A percentile compares a stretch with the other conserved stretches of the same genome.
Evolutionary conservation across 2,888 invertebrate species (phyloP).

Genomic region (Idaea dimidiata): DNA sequence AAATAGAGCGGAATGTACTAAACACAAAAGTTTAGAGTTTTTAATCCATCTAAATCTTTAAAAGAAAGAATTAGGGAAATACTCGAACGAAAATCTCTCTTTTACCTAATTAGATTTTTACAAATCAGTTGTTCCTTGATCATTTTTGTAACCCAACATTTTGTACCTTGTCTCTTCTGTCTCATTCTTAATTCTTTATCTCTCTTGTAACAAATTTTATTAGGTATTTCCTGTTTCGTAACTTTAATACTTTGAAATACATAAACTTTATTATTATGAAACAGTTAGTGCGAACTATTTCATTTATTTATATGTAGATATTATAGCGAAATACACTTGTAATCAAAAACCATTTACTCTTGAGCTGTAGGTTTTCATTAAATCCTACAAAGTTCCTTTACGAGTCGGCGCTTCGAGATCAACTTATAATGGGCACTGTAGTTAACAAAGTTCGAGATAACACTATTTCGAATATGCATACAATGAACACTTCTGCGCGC

Average conservation of each 20-base stretch:
- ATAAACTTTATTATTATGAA: neutral
- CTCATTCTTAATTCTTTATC: no score
- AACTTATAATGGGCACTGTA: conserved; percentile 25
- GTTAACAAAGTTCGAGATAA: conserved; percentile 31
- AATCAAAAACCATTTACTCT: neutral
- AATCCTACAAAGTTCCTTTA: conserved; percentile 17
- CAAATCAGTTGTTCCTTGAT: no score
- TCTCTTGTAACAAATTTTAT: no score
- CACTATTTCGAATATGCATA: conserved; percentile 41
- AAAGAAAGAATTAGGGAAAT: no score
- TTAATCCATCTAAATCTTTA: no score
- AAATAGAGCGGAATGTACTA: no score
- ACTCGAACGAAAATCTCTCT: no score
- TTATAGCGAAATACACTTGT: neutral
- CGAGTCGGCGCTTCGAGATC: conserved; percentile 15
- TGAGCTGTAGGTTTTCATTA: conserved; percentile 15
- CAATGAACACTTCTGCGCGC: conserved; percentile 36
- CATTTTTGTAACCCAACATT: no score
- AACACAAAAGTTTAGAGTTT: no score
- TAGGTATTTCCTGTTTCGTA: neutral
- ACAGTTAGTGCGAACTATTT: neutral
- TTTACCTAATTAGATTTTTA: no score
- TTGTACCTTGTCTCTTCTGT: no score
- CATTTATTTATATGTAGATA: neutral
- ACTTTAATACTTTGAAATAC: no score